These are phyloP conservation scores for Pseudococcus viburni DNA, from an alignment of 2,888 invertebrate species.

Conservation along the genomic window DNA sequence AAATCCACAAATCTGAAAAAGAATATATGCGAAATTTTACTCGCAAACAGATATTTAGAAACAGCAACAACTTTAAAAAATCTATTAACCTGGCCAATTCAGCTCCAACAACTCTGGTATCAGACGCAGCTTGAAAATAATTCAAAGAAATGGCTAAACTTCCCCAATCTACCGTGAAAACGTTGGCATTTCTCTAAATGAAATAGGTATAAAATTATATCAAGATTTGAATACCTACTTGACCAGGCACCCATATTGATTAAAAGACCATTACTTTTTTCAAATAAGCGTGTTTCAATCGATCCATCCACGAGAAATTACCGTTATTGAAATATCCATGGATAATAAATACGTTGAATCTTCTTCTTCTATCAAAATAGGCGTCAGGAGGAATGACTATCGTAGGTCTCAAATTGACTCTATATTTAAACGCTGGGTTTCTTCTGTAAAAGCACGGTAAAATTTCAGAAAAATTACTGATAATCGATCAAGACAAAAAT, in stretches of 20 bases:
- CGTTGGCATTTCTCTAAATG: constrained; percentile 76
- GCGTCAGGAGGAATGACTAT: constrained; percentile 73
- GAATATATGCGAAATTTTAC: not conserved
- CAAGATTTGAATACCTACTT: no score
- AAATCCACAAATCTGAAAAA: constrained; percentile 73
- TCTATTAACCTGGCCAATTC: constrained; percentile 70
- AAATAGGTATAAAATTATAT: not conserved
- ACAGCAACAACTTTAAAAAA: not conserved
- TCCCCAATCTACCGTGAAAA: constrained; percentile 79
- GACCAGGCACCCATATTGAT: no score
- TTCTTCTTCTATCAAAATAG: constrained; percentile 73
- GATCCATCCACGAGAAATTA: constrained; percentile 75
- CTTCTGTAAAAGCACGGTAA: not conserved
- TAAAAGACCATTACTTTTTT: constrained; percentile 73
- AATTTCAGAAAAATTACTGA: not conserved
- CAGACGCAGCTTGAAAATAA: constrained; percentile 72
- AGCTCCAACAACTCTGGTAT: constrained; percentile 70
- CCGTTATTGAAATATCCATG: constrained; percentile 79
- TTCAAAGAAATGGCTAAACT: constrained; percentile 77
- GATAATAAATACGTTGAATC: constrained; percentile 75
- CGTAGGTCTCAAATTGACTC: constrained; percentile 68
- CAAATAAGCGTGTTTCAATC: constrained; percentile 76
- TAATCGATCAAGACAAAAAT: not conserved
- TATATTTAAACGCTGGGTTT: constrained; percentile 53
- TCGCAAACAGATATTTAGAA: not conserved